Evolutionary conservation across 92 coral and sea anemone genomes (phyloP).

Genomic region (Nematostella vectensis): DNA sequence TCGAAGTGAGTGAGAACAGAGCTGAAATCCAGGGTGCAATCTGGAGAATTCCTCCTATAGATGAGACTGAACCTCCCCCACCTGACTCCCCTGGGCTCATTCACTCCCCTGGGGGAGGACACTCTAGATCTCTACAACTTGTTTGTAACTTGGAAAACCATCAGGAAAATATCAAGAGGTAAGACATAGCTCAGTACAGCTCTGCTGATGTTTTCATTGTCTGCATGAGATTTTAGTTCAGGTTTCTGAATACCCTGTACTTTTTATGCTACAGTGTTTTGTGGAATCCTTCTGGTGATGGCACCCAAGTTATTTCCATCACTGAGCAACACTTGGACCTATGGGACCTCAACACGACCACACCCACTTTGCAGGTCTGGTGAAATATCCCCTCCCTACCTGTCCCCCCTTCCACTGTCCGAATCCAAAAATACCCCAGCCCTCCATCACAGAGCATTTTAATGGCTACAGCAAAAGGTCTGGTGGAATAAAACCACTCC

Average conservation of each 20-base stretch:
- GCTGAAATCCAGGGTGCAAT: constrained; percentile 89
- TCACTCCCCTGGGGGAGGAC: constrained; percentile 66
- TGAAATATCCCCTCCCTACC: too few relatives aligned
- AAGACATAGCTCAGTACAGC: not conserved
- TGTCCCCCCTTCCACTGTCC: too few relatives aligned
- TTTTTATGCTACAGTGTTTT: constrained; percentile 74
- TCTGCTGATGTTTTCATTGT: too few relatives aligned
- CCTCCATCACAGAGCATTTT: too few relatives aligned
- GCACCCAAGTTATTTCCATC: constrained; percentile 76
- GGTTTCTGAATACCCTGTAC: too few relatives aligned
- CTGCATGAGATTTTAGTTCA: too few relatives aligned
- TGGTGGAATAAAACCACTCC: too few relatives aligned
- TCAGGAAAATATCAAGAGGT: constrained; percentile 85
- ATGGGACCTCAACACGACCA: constrained; percentile 74
- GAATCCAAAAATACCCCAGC: too few relatives aligned
- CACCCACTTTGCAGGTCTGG: constrained; percentile 63
- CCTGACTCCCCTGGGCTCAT: constrained; percentile 76
- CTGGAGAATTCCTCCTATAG: constrained; percentile 95
- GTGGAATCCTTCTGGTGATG: constrained; percentile 99
- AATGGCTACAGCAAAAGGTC: too few relatives aligned
- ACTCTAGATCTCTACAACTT: constrained; percentile 70
- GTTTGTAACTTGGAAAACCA: constrained; percentile 76
- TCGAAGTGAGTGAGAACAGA: constrained; percentile 67
- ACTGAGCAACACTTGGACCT: constrained; percentile 84
- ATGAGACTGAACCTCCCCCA: constrained; percentile 91